These are phyloP conservation scores for Tychaedon coryphoeus DNA, from an alignment of 2,113 vertebrate genomes.

Conservation along the genomic window DNA sequence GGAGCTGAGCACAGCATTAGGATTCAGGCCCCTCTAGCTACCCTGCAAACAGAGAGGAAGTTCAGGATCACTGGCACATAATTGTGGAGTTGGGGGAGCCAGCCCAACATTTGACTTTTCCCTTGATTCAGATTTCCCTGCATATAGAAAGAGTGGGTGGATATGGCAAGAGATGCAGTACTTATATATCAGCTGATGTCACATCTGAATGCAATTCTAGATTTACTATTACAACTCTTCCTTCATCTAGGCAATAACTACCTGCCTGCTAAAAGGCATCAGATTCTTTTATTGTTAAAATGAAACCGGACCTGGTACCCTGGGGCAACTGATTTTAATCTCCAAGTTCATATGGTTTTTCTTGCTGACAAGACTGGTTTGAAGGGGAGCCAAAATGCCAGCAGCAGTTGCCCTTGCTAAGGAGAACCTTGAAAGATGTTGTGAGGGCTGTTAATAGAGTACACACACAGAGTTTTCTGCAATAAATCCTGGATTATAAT, in stretches of 20 bases:
- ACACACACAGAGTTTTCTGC: neutral
- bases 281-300: constrained; percentile 62
- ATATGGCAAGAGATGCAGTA: constrained; percentile 6
- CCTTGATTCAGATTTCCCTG: constrained; percentile 33
- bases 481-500: neutral
- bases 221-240: constrained; percentile 63
- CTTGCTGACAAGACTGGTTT: constrained; percentile 69
- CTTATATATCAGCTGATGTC: constrained; percentile 53
- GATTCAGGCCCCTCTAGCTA: constrained; percentile 39
- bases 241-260: constrained; percentile 63
- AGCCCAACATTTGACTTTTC: neutral
- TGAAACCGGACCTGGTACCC: constrained; percentile 65
- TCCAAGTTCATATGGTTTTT: constrained; percentile 65
- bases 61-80: neutral
- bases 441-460: neutral
- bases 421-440: constrained; percentile 31
- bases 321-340: constrained; percentile 71
- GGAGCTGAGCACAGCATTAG: neutral
- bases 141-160: constrained; percentile 40
- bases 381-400: constrained; percentile 66
- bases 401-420: constrained; percentile 55
- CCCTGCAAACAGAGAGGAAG: constrained; percentile 17
- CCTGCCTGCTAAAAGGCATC: constrained; percentile 65
- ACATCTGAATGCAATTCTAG: constrained; percentile 61
- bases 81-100: constrained; percentile 31